These are phyloP conservation scores for Gavia stellata DNA, from an alignment of 2,113 vertebrate genomes.

Conservation along the genomic window DNA sequence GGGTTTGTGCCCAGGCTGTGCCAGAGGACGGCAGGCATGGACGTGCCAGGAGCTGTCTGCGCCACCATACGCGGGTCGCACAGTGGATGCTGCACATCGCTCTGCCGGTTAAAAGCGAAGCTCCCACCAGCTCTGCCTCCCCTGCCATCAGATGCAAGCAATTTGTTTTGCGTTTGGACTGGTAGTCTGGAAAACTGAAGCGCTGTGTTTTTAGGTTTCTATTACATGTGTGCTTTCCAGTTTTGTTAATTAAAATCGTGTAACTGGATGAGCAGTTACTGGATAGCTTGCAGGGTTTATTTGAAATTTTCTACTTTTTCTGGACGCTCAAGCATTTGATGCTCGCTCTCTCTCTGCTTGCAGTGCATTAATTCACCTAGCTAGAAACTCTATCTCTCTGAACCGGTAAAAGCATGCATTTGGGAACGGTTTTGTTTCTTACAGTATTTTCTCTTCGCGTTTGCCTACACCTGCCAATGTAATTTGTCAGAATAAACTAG, in stretches of 20 bases:
- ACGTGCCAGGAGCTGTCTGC: neutral
- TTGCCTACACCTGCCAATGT: neutral
- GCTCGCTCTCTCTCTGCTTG: neutral
- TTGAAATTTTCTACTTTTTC: neutral
- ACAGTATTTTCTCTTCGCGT: neutral
- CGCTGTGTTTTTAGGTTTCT: neutral
- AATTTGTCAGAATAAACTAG: slow-evolving; percentile 24
- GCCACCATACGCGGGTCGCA: neutral
- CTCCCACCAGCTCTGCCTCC: neutral
- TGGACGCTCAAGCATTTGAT: neutral
- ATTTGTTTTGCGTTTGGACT: slow-evolving; percentile 19
- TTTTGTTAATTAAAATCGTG: slow-evolving; percentile 31
- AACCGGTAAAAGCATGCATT: neutral
- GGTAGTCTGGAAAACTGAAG: neutral
- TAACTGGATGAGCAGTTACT: neutral
- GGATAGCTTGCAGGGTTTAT: neutral
- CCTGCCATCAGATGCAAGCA: neutral
- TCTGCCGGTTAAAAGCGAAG: neutral
- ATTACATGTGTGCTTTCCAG: slow-evolving; percentile 15
- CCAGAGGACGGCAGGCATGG: neutral
- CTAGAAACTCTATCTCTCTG: neutral
- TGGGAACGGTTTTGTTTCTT: slow-evolving; percentile 8
- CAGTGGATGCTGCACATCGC: neutral
- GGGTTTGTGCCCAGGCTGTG: neutral
- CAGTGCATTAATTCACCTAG: neutral